Conservation (phyloP, 1,140 invertebrate genomes). For the Microplitis mediator region DNA sequence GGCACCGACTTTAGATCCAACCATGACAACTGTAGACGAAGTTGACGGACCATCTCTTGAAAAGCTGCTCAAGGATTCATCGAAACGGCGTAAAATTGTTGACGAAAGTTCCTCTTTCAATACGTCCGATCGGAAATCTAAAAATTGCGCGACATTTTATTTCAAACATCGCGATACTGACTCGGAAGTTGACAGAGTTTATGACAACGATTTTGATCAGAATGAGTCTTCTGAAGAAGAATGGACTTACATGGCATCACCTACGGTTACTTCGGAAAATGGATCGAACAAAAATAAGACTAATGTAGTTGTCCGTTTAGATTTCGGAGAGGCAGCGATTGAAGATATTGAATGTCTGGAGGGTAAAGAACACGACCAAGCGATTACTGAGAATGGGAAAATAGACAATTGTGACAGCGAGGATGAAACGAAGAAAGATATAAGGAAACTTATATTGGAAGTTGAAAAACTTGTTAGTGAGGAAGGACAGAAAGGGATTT, state of each 20-base stretch:
- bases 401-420: constrained; percentile 44
- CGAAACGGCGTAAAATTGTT: constrained; percentile 36
- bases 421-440: constrained; percentile 60
- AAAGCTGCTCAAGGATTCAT: constrained; percentile 23
- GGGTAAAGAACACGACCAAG: constrained; percentile 19
- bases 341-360: constrained; percentile 21
- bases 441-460: constrained; percentile 71
- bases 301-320: constrained; percentile 45
- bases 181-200: constrained; percentile 65
- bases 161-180: constrained; percentile 85
- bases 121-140: constrained; percentile 74
- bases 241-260: constrained; percentile 70
- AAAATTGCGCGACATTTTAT: constrained; percentile 81
- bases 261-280: constrained; percentile 38
- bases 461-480: constrained; percentile 73
- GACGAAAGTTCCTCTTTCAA: constrained; percentile 54
- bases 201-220: constrained; percentile 40
- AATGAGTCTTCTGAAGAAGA: constrained; percentile 75
- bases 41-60: constrained; percentile 42
- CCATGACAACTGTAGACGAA: constrained; percentile 45
- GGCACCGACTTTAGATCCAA: constrained; percentile 54
- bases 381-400: constrained; percentile 10
- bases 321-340: constrained; percentile 46
- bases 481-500: constrained; percentile 55
- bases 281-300: constrained; percentile 37